phyloP scores from a whole-genome alignment of 2,113 vertebrate genomes.

The Sylvietta virens region DNA sequence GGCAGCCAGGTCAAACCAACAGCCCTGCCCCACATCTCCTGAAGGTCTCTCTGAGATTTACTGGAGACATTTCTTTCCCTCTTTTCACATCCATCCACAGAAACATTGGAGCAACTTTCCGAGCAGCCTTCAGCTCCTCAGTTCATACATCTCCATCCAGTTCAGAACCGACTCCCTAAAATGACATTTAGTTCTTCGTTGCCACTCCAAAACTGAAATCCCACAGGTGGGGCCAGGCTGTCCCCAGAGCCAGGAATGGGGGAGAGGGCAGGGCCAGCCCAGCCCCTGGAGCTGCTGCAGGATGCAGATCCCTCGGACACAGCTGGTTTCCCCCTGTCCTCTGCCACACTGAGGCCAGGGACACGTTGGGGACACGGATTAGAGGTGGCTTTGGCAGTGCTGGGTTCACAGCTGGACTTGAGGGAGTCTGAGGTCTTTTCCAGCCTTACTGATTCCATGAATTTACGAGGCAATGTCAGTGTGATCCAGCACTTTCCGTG shows the following conservation, averaged over 20 bases:
- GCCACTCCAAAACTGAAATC: neutral
- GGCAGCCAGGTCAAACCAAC: neutral
- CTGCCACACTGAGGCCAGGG: neutral
- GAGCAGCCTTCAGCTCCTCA: neutral
- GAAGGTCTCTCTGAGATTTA: neutral
- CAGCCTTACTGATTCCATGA: neutral
- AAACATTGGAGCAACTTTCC: neutral
- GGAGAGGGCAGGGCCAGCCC: no score
- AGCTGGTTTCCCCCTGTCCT: neutral
- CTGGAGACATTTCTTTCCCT: neutral
- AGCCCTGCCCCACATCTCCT: neutral
- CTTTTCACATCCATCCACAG: neutral
- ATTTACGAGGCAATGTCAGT: neutral
- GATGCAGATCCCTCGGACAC: accelerated
- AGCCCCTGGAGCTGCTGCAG: neutral
- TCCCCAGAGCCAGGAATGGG: neutral
- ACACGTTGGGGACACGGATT: accelerated
- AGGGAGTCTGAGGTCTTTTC: neutral
- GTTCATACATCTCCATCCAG: neutral
- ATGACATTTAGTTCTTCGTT: neutral
- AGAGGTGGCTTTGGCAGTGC: neutral
- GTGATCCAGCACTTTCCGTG: neutral
- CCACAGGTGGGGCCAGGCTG: neutral
- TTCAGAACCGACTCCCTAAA: neutral
- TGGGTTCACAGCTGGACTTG: neutral